Conservation (phyloP, 2,888 invertebrate genomes). For the Tineola bisselliella region DNA sequence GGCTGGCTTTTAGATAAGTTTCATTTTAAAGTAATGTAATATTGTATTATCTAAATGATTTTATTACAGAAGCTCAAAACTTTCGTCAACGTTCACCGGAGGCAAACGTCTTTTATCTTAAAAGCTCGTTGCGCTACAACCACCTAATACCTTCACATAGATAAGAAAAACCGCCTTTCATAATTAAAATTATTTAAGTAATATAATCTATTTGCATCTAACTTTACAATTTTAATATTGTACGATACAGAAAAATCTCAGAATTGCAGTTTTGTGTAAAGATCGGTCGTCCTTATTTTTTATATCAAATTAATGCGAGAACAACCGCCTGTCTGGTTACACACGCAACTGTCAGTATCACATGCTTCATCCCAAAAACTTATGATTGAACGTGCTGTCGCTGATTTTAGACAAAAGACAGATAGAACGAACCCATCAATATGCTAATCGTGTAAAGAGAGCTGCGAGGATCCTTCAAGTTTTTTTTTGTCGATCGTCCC, state of each 20-base stretch:
- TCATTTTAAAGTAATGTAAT: neutral
- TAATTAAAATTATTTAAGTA: neutral
- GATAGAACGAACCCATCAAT: conserved; percentile 59
- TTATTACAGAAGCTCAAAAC: neutral
- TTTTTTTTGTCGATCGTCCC: conserved; percentile 48
- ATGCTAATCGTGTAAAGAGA: conserved; percentile 51
- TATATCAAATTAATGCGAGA: neutral
- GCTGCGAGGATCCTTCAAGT: conserved; percentile 33
- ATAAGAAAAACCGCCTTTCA: neutral
- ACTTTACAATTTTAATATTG: neutral
- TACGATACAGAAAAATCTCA: neutral
- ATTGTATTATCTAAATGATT: neutral
- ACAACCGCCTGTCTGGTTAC: neutral
- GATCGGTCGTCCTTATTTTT: conserved; percentile 4
- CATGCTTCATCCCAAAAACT: conserved; percentile 17
- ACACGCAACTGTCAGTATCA: conserved; percentile 8
- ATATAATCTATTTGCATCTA: neutral
- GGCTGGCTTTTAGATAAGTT: neutral
- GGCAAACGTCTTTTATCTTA: neutral
- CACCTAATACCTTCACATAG: neutral
- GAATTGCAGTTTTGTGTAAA: neutral
- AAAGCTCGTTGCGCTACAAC: neutral
- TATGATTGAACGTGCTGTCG: conserved; percentile 64
- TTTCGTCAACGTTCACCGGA: neutral
- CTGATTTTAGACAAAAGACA: conserved; percentile 64